phyloP scores from a whole-genome alignment of 2,888 invertebrate genomes.

The Andrena chrysosceles region DNA sequence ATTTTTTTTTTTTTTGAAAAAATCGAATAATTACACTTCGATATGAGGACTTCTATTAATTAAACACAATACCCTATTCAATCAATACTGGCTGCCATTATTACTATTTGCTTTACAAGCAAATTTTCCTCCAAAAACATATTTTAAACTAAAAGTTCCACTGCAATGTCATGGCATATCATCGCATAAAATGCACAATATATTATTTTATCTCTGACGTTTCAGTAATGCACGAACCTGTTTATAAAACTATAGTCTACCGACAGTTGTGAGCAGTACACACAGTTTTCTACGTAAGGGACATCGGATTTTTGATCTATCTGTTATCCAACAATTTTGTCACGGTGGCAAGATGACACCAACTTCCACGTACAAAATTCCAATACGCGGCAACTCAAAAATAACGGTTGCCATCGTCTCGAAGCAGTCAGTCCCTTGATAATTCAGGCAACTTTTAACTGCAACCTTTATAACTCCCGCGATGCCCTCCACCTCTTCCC shows the following conservation, averaged over 20 bases:
- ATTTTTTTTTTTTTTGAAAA: too few relatives aligned
- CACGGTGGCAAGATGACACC: slow-evolving; percentile 3
- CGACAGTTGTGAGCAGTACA: too few relatives aligned
- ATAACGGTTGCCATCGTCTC: slow-evolving; percentile 60
- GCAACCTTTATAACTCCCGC: slow-evolving; percentile 80
- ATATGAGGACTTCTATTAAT: too few relatives aligned
- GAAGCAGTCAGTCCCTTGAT: slow-evolving; percentile 77
- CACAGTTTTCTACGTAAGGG: background rate
- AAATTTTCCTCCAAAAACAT: too few relatives aligned
- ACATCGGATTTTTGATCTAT: slow-evolving; percentile 5
- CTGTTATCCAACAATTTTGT: slow-evolving; percentile 24
- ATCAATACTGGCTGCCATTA: too few relatives aligned
- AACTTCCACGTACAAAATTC: slow-evolving; percentile 52
- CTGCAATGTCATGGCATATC: too few relatives aligned
- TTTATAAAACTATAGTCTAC: background rate
- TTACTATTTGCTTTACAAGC: too few relatives aligned
- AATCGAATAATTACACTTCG: too few relatives aligned
- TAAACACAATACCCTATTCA: too few relatives aligned
- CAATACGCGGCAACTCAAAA: slow-evolving; percentile 60
- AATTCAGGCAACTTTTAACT: slow-evolving; percentile 82
- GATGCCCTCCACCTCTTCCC: slow-evolving; percentile 57
- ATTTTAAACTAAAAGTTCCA: too few relatives aligned
- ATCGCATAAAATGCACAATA: too few relatives aligned
- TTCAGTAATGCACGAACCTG: background rate
- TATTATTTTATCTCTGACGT: too few relatives aligned